Evolutionary conservation across 2,113 vertebrate species (phyloP).

Genomic region (Toxostoma redivivum): DNA sequence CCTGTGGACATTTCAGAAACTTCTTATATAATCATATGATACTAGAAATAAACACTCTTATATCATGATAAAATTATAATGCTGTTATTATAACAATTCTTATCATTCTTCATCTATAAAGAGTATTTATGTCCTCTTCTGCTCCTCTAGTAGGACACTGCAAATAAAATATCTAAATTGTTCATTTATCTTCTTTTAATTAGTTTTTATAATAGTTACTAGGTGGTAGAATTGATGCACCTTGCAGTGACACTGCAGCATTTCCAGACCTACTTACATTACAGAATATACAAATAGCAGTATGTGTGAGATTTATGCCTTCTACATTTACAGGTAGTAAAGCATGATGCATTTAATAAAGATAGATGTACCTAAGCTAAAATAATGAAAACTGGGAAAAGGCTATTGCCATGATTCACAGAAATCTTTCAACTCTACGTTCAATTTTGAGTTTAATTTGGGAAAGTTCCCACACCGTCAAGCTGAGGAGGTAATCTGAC

Average conservation of each 20-base stretch:
- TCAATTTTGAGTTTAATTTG: background rate
- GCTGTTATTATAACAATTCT: background rate
- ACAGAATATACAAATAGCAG: background rate
- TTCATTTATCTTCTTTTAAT: background rate
- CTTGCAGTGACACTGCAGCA: background rate
- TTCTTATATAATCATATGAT: background rate
- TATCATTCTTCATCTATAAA: background rate
- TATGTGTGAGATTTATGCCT: background rate
- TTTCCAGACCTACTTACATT: background rate
- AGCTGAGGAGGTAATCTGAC: background rate
- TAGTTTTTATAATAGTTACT: background rate
- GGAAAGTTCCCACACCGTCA: background rate
- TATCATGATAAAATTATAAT: background rate
- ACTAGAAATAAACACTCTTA: background rate
- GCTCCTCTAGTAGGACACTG: background rate
- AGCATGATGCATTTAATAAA: background rate
- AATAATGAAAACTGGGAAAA: background rate
- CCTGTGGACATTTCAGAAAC: background rate
- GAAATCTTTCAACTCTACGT: background rate
- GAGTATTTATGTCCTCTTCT: background rate
- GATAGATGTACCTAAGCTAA: background rate
- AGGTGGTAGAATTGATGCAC: background rate
- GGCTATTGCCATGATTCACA: background rate
- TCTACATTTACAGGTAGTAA: background rate
- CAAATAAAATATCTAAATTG: background rate